A percentile compares a stretch with the other conserved stretches of the same genome.
phyloP scores from a whole-genome alignment of 2,797 vertebrate species.

The Microcaecilia unicolor region DNA sequence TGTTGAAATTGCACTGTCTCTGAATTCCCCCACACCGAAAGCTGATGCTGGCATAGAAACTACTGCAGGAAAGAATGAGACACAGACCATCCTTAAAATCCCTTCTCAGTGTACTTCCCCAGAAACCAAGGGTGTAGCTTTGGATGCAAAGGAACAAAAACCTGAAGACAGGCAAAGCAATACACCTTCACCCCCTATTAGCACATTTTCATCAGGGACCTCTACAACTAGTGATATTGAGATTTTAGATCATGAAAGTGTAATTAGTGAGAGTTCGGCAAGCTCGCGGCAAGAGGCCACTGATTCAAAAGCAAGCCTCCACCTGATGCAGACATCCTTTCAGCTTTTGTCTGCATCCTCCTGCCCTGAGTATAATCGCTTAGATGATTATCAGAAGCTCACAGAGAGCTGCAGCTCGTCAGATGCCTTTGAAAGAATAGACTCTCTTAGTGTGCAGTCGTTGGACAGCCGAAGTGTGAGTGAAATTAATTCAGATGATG shows the following conservation, averaged over 20 bases:
- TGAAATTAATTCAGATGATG: constrained; percentile 95
- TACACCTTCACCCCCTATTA: constrained; percentile 89
- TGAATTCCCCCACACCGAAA: constrained; percentile 12
- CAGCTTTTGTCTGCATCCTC: constrained; percentile 89
- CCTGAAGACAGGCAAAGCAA: constrained; percentile 88
- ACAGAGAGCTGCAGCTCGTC: constrained; percentile 90
- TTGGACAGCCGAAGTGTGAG: constrained; percentile 93
- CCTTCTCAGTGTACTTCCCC: constrained; percentile 35
- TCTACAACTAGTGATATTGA: constrained; percentile 97
- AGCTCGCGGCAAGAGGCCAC: constrained; percentile 86
- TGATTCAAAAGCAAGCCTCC: constrained; percentile 81
- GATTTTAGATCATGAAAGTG: constrained; percentile 94
- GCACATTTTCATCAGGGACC: constrained; percentile 93
- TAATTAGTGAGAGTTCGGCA: constrained; percentile 94
- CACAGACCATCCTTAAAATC: constrained; percentile 2
- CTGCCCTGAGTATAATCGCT: constrained; percentile 75
- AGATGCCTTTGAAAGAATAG: constrained; percentile 94
- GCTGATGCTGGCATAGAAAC: constrained; percentile 16
- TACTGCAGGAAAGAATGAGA: background rate
- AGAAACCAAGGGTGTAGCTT: constrained; percentile 58
- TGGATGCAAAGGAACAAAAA: constrained; percentile 81
- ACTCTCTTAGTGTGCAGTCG: constrained; percentile 93
- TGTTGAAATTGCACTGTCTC: constrained; percentile 8
- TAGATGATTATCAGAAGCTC: constrained; percentile 92
- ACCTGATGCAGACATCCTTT: constrained; percentile 93